A percentile compares a stretch with the other conserved stretches of the same genome.
Evolutionary conservation across 2,797 vertebrate species (phyloP).

Genomic region (Phoeniculus purpureus): DNA sequence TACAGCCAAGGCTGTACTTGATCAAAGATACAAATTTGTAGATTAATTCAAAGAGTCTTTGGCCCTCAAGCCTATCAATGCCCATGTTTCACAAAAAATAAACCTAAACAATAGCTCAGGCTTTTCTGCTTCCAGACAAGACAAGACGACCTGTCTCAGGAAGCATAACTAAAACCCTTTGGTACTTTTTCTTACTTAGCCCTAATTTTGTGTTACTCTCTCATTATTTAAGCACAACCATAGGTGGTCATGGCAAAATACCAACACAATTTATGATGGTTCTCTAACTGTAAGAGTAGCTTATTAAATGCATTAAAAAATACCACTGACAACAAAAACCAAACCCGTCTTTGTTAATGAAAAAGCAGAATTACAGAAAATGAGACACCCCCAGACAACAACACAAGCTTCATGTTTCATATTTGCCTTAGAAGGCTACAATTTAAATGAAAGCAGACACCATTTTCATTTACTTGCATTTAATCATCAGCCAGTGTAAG

Average conservation of each 20-base stretch:
- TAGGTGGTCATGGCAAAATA: constrained; percentile 34
- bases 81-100: neutral
- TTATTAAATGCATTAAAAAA: constrained; percentile 15
- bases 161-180: neutral
- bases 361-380: neutral
- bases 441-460: constrained; percentile 9
- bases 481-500: neutral
- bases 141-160: neutral
- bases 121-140: neutral
- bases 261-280: neutral
- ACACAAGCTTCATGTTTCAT: neutral
- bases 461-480: neutral
- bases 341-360: neutral
- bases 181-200: neutral
- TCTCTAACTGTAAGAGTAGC: neutral
- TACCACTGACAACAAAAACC: neutral
- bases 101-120: neutral
- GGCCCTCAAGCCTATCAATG: neutral
- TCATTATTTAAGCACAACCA: constrained; percentile 32
- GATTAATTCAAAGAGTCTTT: neutral
- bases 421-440: neutral
- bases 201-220: neutral
- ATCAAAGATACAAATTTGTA: neutral
- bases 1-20: neutral
- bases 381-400: neutral